Evolutionary conservation across 1,140 invertebrate genomes (phyloP).

Genomic region (Caenorhabditis latens): DNA sequence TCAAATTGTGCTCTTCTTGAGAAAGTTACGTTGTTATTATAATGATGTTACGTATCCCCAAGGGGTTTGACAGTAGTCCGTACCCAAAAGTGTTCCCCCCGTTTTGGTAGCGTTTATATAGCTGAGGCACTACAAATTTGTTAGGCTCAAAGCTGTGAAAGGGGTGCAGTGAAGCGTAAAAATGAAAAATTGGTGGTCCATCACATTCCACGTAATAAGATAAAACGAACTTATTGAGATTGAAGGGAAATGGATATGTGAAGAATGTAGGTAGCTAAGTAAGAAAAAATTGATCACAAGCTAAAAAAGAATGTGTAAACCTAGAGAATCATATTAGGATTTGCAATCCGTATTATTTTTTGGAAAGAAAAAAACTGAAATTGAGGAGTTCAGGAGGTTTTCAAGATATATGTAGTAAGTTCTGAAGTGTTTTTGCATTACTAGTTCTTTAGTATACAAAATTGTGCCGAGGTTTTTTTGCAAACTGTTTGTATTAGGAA

Average conservation of each 20-base stretch:
- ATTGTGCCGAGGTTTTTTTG: too few species aligned
- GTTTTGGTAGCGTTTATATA: slow-evolving; percentile 9
- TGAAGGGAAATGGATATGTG: neutral
- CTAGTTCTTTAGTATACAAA: too few species aligned
- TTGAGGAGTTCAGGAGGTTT: neutral
- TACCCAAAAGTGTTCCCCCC: neutral
- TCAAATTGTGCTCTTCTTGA: slow-evolving; percentile 36
- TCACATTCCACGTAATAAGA: slow-evolving; percentile 27
- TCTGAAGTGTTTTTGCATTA: neutral
- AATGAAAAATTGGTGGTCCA: neutral
- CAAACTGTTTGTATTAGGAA: too few species aligned
- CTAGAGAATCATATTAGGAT: too few species aligned
- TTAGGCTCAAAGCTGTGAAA: neutral
- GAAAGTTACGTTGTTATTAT: slow-evolving; percentile 18
- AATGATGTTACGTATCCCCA: slow-evolving; percentile 25
- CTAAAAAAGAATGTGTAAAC: neutral
- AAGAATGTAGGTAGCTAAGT: neutral
- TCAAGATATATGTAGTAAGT: neutral
- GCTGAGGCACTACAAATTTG: neutral
- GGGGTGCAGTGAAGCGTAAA: slow-evolving; percentile 3
- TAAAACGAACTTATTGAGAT: neutral
- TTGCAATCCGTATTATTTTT: too few species aligned
- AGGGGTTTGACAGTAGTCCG: slow-evolving; percentile 17
- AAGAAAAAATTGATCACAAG: neutral
- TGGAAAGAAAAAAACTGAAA: too few species aligned